phyloP scores from a whole-genome alignment of 2,888 invertebrate species.

The Nephrotoma appendiculata region DNA sequence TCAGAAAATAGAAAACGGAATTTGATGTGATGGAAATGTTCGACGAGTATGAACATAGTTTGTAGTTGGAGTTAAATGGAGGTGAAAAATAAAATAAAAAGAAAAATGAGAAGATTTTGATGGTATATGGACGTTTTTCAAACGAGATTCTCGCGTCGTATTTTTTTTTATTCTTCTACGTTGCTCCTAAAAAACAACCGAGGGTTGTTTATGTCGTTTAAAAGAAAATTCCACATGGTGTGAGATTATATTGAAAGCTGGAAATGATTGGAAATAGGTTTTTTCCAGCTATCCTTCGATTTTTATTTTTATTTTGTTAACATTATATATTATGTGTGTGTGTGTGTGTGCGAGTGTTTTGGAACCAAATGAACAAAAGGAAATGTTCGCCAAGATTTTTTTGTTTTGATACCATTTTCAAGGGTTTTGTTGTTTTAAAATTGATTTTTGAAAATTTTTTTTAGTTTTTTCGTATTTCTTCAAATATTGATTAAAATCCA shows the following conservation, averaged over 20 bases:
- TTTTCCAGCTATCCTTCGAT: background rate
- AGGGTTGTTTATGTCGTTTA: background rate
- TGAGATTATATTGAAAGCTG: background rate
- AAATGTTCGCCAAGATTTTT: background rate
- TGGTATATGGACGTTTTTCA: slow-evolving; percentile 2
- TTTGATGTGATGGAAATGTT: background rate
- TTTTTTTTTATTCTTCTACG: background rate
- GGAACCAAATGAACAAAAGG: background rate
- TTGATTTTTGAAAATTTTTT: background rate
- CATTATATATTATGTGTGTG: background rate
- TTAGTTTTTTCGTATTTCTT: background rate
- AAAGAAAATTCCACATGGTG: background rate
- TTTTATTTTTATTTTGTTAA: background rate
- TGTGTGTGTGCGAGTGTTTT: background rate
- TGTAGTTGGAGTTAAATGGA: background rate
- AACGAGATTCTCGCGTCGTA: background rate
- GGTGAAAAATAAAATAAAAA: slow-evolving; percentile 3
- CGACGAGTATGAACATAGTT: background rate
- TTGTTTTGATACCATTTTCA: background rate
- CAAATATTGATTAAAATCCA: background rate
- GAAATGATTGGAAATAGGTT: background rate
- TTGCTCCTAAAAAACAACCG: background rate
- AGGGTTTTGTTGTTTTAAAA: background rate
- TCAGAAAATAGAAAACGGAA: background rate
- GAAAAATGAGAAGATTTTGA: slow-evolving; percentile 2